Percentiles rank a stretch among this genome's conserved stretches.
Conservation (phyloP, 1,140 invertebrate genomes). For the Gerris buenoi region DNA sequence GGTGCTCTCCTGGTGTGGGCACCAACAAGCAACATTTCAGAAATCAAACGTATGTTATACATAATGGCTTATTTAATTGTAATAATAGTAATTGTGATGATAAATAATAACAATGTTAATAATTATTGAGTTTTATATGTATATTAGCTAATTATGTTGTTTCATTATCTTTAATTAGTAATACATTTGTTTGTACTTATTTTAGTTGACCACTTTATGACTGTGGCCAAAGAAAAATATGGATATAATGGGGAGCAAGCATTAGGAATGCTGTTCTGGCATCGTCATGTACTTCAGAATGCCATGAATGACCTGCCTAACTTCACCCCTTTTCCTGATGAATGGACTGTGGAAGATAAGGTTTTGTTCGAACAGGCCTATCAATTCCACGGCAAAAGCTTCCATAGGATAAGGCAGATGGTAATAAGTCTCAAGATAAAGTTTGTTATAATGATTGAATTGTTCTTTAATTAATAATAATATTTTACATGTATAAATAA, state of each 20-base stretch:
- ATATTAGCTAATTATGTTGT: too few relatives aligned
- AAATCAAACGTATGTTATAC: constrained; percentile 73
- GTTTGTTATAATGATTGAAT: too few relatives aligned
- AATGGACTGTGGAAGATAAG: constrained; percentile 97
- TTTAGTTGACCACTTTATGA: constrained; percentile 81
- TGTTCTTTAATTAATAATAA: too few relatives aligned
- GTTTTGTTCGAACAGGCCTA: constrained; percentile 96
- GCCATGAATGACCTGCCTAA: constrained; percentile 86
- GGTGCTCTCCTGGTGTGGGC: constrained; percentile 89
- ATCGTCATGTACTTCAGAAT: constrained; percentile 86
- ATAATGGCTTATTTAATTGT: too few relatives aligned
- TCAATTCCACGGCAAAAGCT: constrained; percentile 95
- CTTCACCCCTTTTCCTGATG: constrained; percentile 93
- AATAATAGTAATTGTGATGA: too few relatives aligned
- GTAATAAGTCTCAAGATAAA: too few relatives aligned
- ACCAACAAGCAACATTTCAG: constrained; percentile 71
- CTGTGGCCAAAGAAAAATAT: constrained; percentile 92
- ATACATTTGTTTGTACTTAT: too few relatives aligned
- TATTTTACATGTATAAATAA: too few relatives aligned
- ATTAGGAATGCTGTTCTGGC: constrained; percentile 94
- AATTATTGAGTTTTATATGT: too few relatives aligned
- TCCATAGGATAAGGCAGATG: constrained; percentile 94
- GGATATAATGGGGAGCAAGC: constrained; percentile 96
- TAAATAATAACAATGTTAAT: too few relatives aligned
- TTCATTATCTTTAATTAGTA: too few relatives aligned